Percentiles rank a stretch among this genome's conserved stretches.
Evolutionary conservation across 1,140 invertebrate genomes (phyloP).

Genomic region (Cydia amplana): DNA sequence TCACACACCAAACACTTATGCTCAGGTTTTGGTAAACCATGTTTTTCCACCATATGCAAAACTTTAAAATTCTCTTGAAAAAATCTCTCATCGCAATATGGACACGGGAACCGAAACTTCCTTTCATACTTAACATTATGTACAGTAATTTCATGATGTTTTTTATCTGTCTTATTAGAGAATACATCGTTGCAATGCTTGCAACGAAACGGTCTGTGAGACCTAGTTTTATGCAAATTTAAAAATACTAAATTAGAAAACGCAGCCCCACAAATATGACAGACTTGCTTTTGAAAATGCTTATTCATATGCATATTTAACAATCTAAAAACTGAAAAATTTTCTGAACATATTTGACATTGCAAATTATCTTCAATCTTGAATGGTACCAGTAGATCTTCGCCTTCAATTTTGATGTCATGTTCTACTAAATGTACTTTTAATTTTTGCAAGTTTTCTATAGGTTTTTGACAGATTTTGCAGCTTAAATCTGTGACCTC

Average conservation of each 20-base stretch:
- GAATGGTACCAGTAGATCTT: conserved; percentile 61
- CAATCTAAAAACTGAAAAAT: conserved; percentile 53
- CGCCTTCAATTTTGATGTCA: conserved; percentile 46
- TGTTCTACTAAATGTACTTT: conserved; percentile 54
- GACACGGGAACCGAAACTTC: conserved; percentile 63
- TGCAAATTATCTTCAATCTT: conserved; percentile 53
- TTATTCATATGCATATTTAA: conserved; percentile 70
- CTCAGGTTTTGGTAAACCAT: conserved; percentile 58
- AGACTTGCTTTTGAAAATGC: conserved; percentile 67
- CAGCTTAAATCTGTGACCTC: conserved; percentile 58
- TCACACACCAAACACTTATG: conserved; percentile 56
- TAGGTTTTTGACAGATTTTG: conserved; percentile 50
- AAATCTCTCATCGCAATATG: conserved; percentile 61
- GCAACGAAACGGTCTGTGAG: conserved; percentile 53
- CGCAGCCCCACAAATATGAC: conserved; percentile 63
- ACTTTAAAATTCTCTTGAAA: conserved; percentile 61
- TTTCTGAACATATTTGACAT: conserved; percentile 64
- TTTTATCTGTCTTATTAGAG: conserved; percentile 50
- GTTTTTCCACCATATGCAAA: conserved; percentile 63
- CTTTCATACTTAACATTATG: conserved; percentile 54
- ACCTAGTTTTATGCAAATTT: conserved; percentile 62
- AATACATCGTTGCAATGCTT: conserved; percentile 53
- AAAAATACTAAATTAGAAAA: conserved; percentile 64
- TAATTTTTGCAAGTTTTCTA: conserved; percentile 46
- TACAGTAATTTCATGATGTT: conserved; percentile 49